Evolutionary conservation across 2,797 vertebrate species (phyloP).

Genomic region (Macropodus opercularis): DNA sequence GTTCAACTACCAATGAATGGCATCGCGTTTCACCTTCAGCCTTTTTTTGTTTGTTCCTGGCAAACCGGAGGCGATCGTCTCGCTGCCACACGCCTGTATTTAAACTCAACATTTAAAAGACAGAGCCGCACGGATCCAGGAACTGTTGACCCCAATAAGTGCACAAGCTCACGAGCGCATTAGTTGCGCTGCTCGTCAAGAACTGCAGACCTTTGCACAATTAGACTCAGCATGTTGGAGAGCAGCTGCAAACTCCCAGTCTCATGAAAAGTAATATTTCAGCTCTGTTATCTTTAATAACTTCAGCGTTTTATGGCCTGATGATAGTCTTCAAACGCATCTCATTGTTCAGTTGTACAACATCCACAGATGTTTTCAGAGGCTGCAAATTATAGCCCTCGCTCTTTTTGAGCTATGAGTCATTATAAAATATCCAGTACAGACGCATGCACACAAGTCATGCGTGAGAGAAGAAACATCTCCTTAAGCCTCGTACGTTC

Average conservation of each 20-base stretch:
- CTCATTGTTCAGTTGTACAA: slow-evolving; percentile 28
- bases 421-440: slow-evolving; percentile 35
- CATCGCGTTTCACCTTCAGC: background rate
- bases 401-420: slow-evolving; percentile 37
- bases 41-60: background rate
- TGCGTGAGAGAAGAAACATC: slow-evolving; percentile 42
- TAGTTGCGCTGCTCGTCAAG: slow-evolving; percentile 5
- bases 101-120: background rate
- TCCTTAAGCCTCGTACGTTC: slow-evolving; percentile 65
- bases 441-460: slow-evolving; percentile 19
- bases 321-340: slow-evolving; percentile 45
- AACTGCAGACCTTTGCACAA: slow-evolving; percentile 1
- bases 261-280: slow-evolving; percentile 28
- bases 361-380: slow-evolving; percentile 33
- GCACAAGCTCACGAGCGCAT: too few species aligned
- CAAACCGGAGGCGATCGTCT: background rate
- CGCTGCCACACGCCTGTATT: background rate
- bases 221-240: slow-evolving; percentile 25
- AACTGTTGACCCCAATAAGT: slow-evolving; percentile 12
- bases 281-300: slow-evolving; percentile 33
- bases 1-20: slow-evolving; percentile 6
- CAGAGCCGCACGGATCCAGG: background rate
- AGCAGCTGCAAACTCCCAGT: slow-evolving; percentile 36
- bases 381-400: slow-evolving; percentile 50
- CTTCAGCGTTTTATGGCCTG: slow-evolving; percentile 24